Base-by-base conservation (phyloP, 2,113 vertebrate genomes). In the Probosciger aterrimus region DNA sequence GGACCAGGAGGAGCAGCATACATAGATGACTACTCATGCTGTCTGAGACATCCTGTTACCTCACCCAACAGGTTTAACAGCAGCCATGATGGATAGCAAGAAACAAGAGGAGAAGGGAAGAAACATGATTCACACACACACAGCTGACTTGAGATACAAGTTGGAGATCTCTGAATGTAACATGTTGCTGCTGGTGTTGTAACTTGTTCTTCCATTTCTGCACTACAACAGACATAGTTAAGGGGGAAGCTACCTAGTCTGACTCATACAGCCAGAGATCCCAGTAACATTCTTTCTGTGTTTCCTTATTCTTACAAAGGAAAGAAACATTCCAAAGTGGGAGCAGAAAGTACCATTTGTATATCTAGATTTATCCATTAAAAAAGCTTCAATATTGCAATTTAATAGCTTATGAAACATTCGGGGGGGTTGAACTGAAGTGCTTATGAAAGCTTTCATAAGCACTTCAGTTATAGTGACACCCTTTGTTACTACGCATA, bases 251-350 rank as follows among this genome's bases (percentile, higher is more conserved):
- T n/a, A 74, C 10, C 5, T 35, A 33, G 3, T 41, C 46, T 55
- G 37, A 53, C 28, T 62, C 44, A 41, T 4, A 8, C 14, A 76
- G 30, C 4, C 15, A 65, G 31, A 64, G 27, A 59, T 1, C 13
- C 4, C 53, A 13, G 43, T 57, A 44, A 69, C 49, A 68, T 79
- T 60, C 9, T 68, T 76, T 52, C 16, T 47, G 8, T 44, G 15
- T 57, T 88, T 86, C 31, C 75, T 88, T 39, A 60, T 83, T n/a
- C 71, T 86, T 43, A 64, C 12, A 76, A 86, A 74, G 25, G 55
- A 70, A 80, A 83, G 37, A 57, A 80, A 70, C 18, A 46, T 57
- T 57, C n/a, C 24, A 33, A 16, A 31, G 14, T 25, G 41, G 24
- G 13, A 2, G 12, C n/a, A 5, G 25, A 74, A 80, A 65, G 20